Evolutionary conservation across 1,140 invertebrate genomes (phyloP).

Genomic region (Drosophila funebris): DNA sequence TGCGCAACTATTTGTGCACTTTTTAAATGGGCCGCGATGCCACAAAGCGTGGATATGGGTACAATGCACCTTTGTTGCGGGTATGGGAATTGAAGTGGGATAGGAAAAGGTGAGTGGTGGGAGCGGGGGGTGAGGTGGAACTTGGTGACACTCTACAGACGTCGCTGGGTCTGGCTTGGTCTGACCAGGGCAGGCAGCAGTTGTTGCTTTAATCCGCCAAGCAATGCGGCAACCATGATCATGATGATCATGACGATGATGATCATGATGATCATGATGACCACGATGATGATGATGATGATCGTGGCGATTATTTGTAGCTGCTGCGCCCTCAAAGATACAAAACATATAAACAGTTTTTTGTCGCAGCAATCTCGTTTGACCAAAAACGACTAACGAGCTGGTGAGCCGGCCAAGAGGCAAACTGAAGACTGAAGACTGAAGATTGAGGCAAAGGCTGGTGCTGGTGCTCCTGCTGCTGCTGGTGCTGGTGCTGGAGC

Average conservation of each 20-base stretch:
- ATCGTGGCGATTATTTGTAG: conserved; percentile 72
- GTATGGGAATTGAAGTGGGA: not conserved
- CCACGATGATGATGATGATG: conserved; percentile 52
- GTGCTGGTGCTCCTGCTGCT: no score
- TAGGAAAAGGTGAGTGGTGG: not conserved
- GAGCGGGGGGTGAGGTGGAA: no score
- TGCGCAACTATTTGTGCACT: conserved; percentile 80
- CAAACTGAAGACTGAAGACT: conserved; percentile 4
- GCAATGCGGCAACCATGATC: conserved; percentile 62
- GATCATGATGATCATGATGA: not conserved
- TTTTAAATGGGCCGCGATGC: conserved; percentile 74
- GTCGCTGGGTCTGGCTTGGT: conserved; percentile 68
- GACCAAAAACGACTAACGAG: conserved; percentile 81
- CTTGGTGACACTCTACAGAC: conserved; percentile 67
- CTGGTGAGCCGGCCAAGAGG: conserved; percentile 37
- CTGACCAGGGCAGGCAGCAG: not conserved
- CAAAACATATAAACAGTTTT: conserved; percentile 55
- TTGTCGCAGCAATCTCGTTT: conserved; percentile 74
- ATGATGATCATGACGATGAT: conserved; percentile 11
- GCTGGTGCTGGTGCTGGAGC: conserved; percentile 11
- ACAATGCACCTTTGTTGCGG: conserved; percentile 61
- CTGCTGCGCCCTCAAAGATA: conserved; percentile 61
- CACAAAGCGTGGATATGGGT: conserved; percentile 49
- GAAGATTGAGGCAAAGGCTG: no score
- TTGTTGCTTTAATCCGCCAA: conserved; percentile 69